Conservation (phyloP, 2,797 vertebrate genomes). For the Rousettus madagascariensis region DNA sequence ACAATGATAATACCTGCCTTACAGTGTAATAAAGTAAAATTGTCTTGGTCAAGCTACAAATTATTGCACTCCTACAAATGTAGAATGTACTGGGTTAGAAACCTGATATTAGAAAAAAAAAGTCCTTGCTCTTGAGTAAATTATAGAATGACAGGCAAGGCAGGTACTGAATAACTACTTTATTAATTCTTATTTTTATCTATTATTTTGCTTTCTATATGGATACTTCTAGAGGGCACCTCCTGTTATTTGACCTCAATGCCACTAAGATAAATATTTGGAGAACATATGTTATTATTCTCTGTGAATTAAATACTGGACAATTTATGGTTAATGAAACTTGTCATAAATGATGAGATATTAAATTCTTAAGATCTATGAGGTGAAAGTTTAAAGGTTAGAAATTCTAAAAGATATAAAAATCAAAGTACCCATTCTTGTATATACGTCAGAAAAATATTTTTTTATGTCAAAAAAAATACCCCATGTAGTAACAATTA, state of each 20-base stretch:
- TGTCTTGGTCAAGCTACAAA: not conserved
- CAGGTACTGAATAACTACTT: not conserved
- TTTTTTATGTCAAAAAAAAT: not conserved
- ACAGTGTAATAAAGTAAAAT: not conserved
- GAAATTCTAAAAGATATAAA: not conserved
- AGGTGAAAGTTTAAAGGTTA: not conserved
- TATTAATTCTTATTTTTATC: not conserved
- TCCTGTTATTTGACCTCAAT: not conserved
- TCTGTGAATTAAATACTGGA: not conserved
- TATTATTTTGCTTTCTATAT: not conserved
- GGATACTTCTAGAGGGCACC: not conserved
- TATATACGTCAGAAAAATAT: not conserved
- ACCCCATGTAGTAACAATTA: not conserved
- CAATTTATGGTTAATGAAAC: not conserved
- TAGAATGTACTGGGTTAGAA: not conserved
- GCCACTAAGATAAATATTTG: not conserved
- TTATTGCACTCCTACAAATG: not conserved
- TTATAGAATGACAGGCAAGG: not conserved
- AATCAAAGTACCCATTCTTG: not conserved
- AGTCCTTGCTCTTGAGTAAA: not conserved
- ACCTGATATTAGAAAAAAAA: not conserved
- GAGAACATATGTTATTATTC: not conserved
- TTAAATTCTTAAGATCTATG: not conserved
- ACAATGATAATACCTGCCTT: not conserved
- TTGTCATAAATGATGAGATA: not conserved